Evolutionary conservation across 2,888 invertebrate genomes (phyloP).

Genomic region (Caenorhabditis becei): DNA sequence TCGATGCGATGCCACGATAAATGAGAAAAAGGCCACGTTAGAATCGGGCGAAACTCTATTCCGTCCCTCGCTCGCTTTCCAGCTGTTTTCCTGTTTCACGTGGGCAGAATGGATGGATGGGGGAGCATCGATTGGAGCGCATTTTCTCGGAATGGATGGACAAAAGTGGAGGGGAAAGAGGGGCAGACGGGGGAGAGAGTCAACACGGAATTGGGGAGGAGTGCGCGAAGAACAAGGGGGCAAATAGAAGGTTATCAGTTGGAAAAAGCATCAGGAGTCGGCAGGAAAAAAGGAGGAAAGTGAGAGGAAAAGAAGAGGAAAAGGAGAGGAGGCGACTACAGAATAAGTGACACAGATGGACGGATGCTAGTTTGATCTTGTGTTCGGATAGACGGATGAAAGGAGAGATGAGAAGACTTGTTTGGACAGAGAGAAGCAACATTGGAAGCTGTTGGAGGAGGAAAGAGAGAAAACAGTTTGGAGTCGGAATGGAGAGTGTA

Average conservation of each 20-base stretch:
- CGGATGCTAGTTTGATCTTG: conserved; percentile 40
- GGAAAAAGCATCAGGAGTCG: too few species aligned
- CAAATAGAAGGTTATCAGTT: conserved; percentile 6
- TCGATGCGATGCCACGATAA: conserved; percentile 37
- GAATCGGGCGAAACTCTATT: neutral
- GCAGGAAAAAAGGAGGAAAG: conserved; percentile 11
- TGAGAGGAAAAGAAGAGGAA: conserved; percentile 24
- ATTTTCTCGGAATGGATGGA: conserved; percentile 24
- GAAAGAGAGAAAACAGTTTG: too few species aligned
- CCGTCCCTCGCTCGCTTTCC: too few species aligned
- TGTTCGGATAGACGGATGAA: neutral
- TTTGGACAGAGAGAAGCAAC: conserved; percentile 11
- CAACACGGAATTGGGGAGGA: conserved; percentile 9
- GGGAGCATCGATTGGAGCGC: conserved; percentile 28
- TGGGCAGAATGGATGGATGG: neutral
- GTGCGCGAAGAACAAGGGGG: conserved; percentile 16
- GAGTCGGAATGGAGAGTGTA: too few species aligned
- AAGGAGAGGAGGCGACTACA: neutral
- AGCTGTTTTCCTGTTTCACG: neutral
- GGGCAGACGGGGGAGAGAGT: conserved; percentile 12
- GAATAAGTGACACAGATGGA: too few species aligned
- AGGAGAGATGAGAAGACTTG: conserved; percentile 27
- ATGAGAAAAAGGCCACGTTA: neutral
- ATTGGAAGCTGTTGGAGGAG: neutral
- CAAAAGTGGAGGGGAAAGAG: conserved; percentile 10